Base-by-base conservation (phyloP, 2,797 vertebrate species). In the Lacerta viridis region DNA sequence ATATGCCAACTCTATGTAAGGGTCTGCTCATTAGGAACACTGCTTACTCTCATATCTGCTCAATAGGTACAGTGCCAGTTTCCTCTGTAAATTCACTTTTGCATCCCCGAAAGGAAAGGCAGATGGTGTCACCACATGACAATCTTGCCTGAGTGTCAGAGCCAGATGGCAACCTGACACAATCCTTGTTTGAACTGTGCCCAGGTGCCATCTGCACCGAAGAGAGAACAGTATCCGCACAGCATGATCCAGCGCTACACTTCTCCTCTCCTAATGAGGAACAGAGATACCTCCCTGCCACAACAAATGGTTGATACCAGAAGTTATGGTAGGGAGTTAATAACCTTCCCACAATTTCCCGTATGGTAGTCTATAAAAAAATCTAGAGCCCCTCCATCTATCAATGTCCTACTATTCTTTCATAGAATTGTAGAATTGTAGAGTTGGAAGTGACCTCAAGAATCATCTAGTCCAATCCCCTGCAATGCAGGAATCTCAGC, bases 91-190 rank as follows among this genome's bases (percentile, higher is more conserved):
- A 87, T 87, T 82, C 59, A 66, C 71, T 87, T 87, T 64, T 68
- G 71, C 43, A 82, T 29, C 61, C 27, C 61, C 43, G 36, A 85
- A 55, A 55, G 84, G 39, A 79, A 85, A 89, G 88, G 39, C 88
- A 89, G 84, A 86, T 86, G 84, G 88, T 59, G 61, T 55, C 88
- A 86, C 79, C 76, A 79, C 78, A 33, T 41, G 88, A 81, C 81
- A 77, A n/a, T 64, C 61, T 81, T 55, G 79, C 84, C 78, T 55
- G n/a, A 33, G 33, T 78, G 74, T 81, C 84, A 69, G 76, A 71
- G 46, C 64, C 87, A 88, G 79, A 85, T 85, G 84, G 33, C 84
- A 86, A 76, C 59, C 84, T 82, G 88, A 82, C 72, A 85, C 43
- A 33, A 50, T 59, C 71, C 88, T 61, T 86, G 88, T 86, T 89